Evolutionary conservation across 2,797 vertebrate genomes (phyloP), one percentile per base, ranked within the genome.

Genomic region (Botia kubotai): DNA sequence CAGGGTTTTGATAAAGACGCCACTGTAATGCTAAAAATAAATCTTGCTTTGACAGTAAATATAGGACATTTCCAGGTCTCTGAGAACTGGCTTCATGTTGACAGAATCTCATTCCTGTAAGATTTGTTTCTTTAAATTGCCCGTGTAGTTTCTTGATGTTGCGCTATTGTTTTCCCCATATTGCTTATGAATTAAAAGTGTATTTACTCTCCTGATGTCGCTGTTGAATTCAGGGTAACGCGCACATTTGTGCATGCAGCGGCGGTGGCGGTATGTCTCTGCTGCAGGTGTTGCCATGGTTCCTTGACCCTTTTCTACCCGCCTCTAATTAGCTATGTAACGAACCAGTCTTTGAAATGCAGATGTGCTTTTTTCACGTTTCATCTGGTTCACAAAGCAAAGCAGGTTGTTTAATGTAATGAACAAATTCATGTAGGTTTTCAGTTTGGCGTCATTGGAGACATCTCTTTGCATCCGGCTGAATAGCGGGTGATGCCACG

Each of bases 151-250:
- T 85, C 73, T 85, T 72, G 52, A 79, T 82, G 81, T 86, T 70
- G 57, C 68, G 82, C 75, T 84, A 55, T 83, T 76, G 72, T 86
- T 87, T 79, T 39, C 68, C 80, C 70, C 74, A 80, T 78, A 79
- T 65, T 84, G 78, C 84, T 72, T 75, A 76, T 83, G 48, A 85
- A 84, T 88, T 81, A 87, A 88, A 86, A 58, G 65, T 83, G 74
- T 82, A 86, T 83, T 85, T 80, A 83, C 79, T 83, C 84, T 85
- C 72, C 66, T 77, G 77, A 58, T 23, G 72, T 72, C 77, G 68
- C 36, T n/a, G 57, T 79, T 81, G 67, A 23, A 70, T 87, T 33
- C 29, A 43, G 62, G 62, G 50, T n/a, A 66, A 36, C 26, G 11
- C 29, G 46, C n/a, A 16, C 48, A 0, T 60, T 48, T 74, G 50